phyloP scores from a whole-genome alignment of 2,888 invertebrate species.

The Parnassius smintheus region DNA sequence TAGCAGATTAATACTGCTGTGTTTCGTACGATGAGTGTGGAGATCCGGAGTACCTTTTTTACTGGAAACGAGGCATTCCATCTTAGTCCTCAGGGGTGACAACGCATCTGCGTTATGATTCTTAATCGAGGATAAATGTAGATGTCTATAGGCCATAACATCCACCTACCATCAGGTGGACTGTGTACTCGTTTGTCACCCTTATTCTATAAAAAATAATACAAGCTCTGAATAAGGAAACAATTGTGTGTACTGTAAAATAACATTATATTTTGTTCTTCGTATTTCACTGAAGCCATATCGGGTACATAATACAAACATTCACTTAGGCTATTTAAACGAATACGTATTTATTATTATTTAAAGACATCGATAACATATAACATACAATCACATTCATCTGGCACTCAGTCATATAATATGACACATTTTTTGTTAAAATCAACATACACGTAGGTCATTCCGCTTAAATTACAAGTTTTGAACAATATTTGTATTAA shows the following conservation, averaged over 20 bases:
- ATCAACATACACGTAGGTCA: slow-evolving; percentile 7
- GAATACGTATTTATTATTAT: slow-evolving; percentile 55
- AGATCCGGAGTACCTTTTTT: too few species aligned
- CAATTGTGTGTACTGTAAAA: slow-evolving; percentile 59
- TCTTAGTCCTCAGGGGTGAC: too few species aligned
- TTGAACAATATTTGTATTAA: slow-evolving; percentile 19
- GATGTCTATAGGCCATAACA: too few species aligned
- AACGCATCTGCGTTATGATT: too few species aligned
- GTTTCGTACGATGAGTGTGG: too few species aligned
- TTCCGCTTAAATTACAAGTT: slow-evolving; percentile 2
- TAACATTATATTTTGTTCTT: slow-evolving; percentile 72
- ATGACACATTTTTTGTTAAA: slow-evolving; percentile 28
- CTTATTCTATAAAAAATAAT: too few species aligned
- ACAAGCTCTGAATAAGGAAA: slow-evolving; percentile 36
- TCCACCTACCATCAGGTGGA: too few species aligned
- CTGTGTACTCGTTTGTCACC: too few species aligned
- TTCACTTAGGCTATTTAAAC: slow-evolving; percentile 62
- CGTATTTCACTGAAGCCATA: slow-evolving; percentile 66
- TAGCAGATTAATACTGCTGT: too few species aligned
- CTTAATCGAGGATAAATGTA: too few species aligned
- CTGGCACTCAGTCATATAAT: slow-evolving; percentile 67
- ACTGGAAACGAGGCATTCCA: too few species aligned
- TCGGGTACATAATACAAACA: slow-evolving; percentile 64
- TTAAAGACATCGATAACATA: slow-evolving; percentile 34
- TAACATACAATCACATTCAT: slow-evolving; percentile 72